A percentile compares a stretch with the other conserved stretches of the same genome.
Conservation (phyloP, 1,140 invertebrate genomes). For the Galleria mellonella region DNA sequence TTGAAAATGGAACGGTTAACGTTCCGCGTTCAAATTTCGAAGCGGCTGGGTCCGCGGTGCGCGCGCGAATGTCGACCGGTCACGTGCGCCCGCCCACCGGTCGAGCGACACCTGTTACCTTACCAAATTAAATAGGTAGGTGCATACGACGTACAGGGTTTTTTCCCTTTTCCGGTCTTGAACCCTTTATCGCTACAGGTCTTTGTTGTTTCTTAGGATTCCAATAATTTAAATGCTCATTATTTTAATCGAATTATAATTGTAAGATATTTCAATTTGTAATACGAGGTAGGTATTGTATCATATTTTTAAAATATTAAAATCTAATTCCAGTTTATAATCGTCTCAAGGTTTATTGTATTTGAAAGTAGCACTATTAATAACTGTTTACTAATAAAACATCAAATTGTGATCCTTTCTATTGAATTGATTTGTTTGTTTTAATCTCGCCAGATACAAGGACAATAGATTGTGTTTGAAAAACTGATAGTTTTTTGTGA, state of each 20-base stretch:
- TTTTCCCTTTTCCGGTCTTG: conserved; percentile 18
- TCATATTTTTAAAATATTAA: too few species aligned
- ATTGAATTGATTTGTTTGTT: not conserved
- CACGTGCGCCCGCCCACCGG: conserved; percentile 38
- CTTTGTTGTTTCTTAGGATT: too few species aligned
- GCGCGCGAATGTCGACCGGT: conserved; percentile 62
- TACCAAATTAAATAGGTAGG: conserved; percentile 33
- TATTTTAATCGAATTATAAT: too few species aligned
- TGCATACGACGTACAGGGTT: conserved; percentile 3
- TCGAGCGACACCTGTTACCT: conserved; percentile 31
- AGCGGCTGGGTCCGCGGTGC: conserved; percentile 54
- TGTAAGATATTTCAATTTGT: too few species aligned
- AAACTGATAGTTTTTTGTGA: not conserved
- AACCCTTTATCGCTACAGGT: conserved; percentile 2
- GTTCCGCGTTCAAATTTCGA: conserved; percentile 40
- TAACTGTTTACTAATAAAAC: not conserved
- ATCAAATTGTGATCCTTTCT: not conserved
- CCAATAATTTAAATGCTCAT: too few species aligned
- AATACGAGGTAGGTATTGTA: too few species aligned
- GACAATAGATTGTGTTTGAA: conserved; percentile 1
- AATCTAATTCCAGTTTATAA: too few species aligned
- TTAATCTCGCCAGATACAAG: conserved; percentile 1
- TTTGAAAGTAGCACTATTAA: not conserved
- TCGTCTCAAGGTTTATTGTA: too few species aligned
- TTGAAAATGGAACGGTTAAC: conserved; percentile 39